phyloP scores from a whole-genome alignment of 1,140 invertebrate genomes.

The Sitobion miscanthi region DNA sequence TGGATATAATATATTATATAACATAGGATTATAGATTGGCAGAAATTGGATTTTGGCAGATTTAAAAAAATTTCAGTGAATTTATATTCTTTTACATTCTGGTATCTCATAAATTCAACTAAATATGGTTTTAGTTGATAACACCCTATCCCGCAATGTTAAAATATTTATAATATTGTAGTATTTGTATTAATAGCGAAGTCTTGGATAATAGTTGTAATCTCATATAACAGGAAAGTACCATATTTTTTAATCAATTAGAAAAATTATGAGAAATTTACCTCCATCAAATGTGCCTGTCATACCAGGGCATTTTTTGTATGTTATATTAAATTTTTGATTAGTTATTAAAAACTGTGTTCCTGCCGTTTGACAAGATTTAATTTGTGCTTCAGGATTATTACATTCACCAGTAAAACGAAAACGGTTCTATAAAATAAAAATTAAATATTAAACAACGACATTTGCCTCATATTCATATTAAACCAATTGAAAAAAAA shows the following conservation, averaged over 20 bases:
- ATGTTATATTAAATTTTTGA: constrained; percentile 96
- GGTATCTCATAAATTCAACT: too few species aligned
- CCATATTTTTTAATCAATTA: background rate
- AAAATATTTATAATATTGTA: too few species aligned
- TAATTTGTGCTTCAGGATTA: constrained; percentile 85
- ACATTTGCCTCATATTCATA: background rate
- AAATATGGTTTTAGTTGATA: too few species aligned
- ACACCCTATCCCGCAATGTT: too few species aligned
- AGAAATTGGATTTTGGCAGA: too few species aligned
- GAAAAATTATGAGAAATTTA: constrained; percentile 62
- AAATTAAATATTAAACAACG: background rate
- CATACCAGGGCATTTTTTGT: constrained; percentile 85
- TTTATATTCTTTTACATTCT: too few species aligned
- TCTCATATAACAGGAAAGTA: too few species aligned
- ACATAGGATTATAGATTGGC: too few species aligned
- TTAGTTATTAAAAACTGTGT: constrained; percentile 96
- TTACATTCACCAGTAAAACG: constrained; percentile 90
- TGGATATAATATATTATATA: too few species aligned
- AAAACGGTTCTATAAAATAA: constrained; percentile 73
- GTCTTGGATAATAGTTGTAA: too few species aligned
- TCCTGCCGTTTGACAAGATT: constrained; percentile 93
- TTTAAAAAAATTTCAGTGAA: too few species aligned
- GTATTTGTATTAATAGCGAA: too few species aligned
- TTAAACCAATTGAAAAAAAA: background rate
- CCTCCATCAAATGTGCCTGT: constrained; percentile 85